Evolutionary conservation across 2,113 vertebrate genomes (phyloP).

Genomic region (Hippoglossus stenolepis): DNA sequence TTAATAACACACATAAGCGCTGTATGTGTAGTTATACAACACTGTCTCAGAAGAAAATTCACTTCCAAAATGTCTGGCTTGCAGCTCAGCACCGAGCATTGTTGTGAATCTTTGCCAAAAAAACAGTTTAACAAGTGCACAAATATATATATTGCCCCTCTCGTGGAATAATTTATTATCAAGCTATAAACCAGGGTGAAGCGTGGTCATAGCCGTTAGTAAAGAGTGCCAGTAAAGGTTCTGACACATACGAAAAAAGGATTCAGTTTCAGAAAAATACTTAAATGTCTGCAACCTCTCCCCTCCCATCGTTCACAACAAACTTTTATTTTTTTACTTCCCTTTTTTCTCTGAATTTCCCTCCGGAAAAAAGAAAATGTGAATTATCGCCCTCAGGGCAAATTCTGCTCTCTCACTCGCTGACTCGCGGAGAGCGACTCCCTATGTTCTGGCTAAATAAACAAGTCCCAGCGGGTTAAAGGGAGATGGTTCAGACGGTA

Average conservation of each 20-base stretch:
- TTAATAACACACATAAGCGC: not conserved
- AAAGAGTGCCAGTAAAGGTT: slow-evolving; percentile 62
- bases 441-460: slow-evolving; percentile 62
- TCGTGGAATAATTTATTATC: slow-evolving; percentile 68
- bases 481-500: slow-evolving; percentile 58
- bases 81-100: slow-evolving; percentile 48
- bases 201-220: slow-evolving; percentile 61
- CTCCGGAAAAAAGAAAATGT: slow-evolving; percentile 43
- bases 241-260: slow-evolving; percentile 34
- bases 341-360: not conserved
- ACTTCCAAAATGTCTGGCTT: slow-evolving; percentile 54
- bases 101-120: slow-evolving; percentile 66
- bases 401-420: slow-evolving; percentile 57
- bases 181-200: slow-evolving; percentile 64
- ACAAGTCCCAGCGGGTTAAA: slow-evolving; percentile 49
- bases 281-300: slow-evolving; percentile 38
- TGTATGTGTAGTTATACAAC: slow-evolving; percentile 2
- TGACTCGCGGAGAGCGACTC: slow-evolving; percentile 53
- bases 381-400: slow-evolving; percentile 62
- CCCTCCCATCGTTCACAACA: slow-evolving; percentile 13
- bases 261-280: slow-evolving; percentile 27
- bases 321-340: slow-evolving; percentile 7
- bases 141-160: slow-evolving; percentile 62
- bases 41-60: slow-evolving; percentile 39
- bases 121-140: slow-evolving; percentile 68